A percentile compares a stretch with the other conserved stretches of the same genome.
phyloP scores from a whole-genome alignment of 2,888 invertebrate species.

The Ochropacha duplaris region DNA sequence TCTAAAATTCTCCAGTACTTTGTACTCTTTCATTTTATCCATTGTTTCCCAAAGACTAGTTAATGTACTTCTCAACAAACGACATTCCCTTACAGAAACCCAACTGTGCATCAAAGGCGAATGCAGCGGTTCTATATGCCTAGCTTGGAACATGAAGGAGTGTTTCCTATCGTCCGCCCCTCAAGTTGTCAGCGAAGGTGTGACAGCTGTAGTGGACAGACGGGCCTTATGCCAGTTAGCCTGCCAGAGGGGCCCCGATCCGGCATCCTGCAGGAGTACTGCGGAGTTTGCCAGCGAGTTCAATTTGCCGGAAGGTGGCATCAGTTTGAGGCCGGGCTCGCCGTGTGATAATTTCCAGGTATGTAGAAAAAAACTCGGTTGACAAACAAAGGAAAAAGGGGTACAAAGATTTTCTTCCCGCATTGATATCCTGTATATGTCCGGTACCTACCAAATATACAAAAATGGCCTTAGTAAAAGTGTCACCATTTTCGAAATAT shows the following conservation, averaged over 20 bases:
- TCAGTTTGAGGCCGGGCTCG: slow-evolving; percentile 95
- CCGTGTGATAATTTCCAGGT: slow-evolving; percentile 99
- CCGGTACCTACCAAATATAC: too few relatives aligned
- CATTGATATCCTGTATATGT: too few relatives aligned
- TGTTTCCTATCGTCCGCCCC: slow-evolving; percentile 95
- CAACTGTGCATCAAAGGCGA: slow-evolving; percentile 94
- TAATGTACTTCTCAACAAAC: too few relatives aligned
- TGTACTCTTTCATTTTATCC: too few relatives aligned
- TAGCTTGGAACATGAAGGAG: slow-evolving; percentile 96
- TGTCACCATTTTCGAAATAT: too few relatives aligned
- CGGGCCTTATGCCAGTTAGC: slow-evolving; percentile 97
- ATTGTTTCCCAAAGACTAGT: too few relatives aligned
- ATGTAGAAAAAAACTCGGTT: too few relatives aligned
- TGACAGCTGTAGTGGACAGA: slow-evolving; percentile 87
- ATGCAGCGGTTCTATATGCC: slow-evolving; percentile 97
- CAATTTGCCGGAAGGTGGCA: slow-evolving; percentile 90
- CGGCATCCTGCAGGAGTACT: slow-evolving; percentile 90
- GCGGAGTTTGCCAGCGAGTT: slow-evolving; percentile 91
- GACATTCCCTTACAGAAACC: slow-evolving; percentile 70
- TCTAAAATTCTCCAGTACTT: too few relatives aligned
- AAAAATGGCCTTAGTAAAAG: too few relatives aligned
- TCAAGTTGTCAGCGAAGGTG: slow-evolving; percentile 77
- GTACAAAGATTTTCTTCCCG: too few relatives aligned
- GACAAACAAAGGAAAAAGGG: too few relatives aligned
- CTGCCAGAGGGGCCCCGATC: slow-evolving; percentile 93